Conservation (phyloP, 1,140 invertebrate genomes). For the Diachasmimorpha longicaudata region DNA sequence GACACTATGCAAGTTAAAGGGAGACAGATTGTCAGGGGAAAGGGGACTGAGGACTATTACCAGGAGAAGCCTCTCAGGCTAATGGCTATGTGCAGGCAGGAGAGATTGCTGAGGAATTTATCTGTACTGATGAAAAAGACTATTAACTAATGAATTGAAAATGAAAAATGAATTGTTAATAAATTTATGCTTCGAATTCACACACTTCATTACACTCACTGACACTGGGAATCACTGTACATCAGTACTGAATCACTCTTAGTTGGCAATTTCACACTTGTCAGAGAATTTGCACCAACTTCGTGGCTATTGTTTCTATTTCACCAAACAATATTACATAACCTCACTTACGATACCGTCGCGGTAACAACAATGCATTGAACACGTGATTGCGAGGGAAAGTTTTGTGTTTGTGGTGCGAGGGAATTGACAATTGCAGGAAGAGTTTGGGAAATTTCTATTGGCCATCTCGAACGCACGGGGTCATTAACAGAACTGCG, state of each 20-base stretch:
- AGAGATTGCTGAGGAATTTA: too few relatives aligned
- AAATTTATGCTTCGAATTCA: background rate
- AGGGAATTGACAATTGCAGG: background rate
- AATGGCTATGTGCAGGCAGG: background rate
- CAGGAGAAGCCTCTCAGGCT: background rate
- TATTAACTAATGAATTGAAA: background rate
- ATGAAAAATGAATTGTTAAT: background rate
- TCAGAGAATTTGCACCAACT: background rate
- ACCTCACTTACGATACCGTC: constrained; percentile 29
- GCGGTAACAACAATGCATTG: background rate
- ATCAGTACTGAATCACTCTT: background rate
- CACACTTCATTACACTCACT: background rate
- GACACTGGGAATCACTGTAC: background rate
- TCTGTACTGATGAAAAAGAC: background rate
- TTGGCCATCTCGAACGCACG: constrained; percentile 22
- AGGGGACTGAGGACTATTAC: background rate
- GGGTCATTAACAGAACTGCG: constrained; percentile 29
- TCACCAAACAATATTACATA: constrained; percentile 23
- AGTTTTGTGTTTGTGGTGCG: background rate
- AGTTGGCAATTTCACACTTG: background rate
- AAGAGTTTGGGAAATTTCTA: background rate
- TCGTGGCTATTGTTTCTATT: background rate
- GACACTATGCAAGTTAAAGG: background rate
- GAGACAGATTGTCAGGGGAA: background rate
- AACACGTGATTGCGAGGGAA: background rate